Base-by-base conservation (phyloP, 2,113 vertebrate species). In the Otolemur garnettii region DNA sequence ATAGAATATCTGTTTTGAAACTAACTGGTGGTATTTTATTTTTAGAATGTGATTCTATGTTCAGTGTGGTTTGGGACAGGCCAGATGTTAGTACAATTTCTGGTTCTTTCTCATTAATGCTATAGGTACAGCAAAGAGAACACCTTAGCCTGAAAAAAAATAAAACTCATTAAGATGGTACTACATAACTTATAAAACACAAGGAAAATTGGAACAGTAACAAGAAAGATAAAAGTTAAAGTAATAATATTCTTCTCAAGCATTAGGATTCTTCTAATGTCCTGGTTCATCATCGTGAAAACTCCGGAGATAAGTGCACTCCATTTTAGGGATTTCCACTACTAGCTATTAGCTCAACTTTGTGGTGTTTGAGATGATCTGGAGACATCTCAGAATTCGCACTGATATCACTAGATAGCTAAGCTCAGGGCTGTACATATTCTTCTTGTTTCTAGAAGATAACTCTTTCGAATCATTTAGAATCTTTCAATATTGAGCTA, bases 1-100 rank as follows among this genome's bases (percentile, higher is more conserved):
- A 93, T 94, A 83, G 92, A 95, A 92, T 94, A 89, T 81, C 55
- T 82, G 14, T 77, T 90, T 96, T 92, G 74, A 87, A 94, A 97
- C 82, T 96, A 94, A 69, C 55, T 81, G 11, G 19, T 89, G 78
- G 57, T 50, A 83, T 62, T 97, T 97, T 83, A 96, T 68, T 93
- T 96, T 95, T 96, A 93, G 92, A 96, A 85, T 24, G 28, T 74
- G 50, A 74, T 87, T 57, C 38, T 86, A 80, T 97, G 42, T 94
- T 97, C 79, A 77, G 5, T 77, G 93, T 94, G 77, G 28, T 85
- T 96, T 96, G 90, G 92, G 95, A 97, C 50, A 93, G 90, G 74
- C 80, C 93, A 97, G 95, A 91, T 98, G 94, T 96, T 96, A 90
- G 72, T 62, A 30, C 42, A 88, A 26, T 96, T 72, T 97, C 57